Evolutionary conservation across 2,888 invertebrate species (phyloP), one percentile per base, ranked within the genome.

Genomic region (Lacanobia oleracea): DNA sequence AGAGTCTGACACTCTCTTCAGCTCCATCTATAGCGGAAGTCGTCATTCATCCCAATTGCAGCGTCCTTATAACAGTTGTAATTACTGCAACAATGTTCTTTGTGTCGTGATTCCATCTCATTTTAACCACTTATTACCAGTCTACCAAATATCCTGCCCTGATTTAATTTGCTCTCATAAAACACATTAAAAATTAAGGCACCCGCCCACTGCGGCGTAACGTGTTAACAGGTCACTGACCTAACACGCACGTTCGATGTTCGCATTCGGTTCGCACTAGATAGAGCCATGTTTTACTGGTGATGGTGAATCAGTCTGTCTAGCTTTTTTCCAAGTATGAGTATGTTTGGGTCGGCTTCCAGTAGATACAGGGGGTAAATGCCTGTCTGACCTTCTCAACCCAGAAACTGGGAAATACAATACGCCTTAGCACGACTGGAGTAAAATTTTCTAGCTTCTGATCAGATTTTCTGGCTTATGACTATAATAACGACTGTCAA

Each of bases 151-250:
- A 65, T 82, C 85, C 79, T 62, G 71, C 14, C 14, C 8, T 33
- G 72, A 73, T 75, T 72, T 73, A 75, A 82, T 68, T 66, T 63
- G 21, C 57, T 40, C 67, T 73, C 68, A 69, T 45, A 67, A 60
- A 66, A 21, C 43, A 21, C 67, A 71, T 72, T 78, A 68, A 66
- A 71, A 61, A 75, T 84, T 78, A 81, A 75, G 73, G 14, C 27
- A 5, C 10, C 56, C 71, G 72, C 69, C 79, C 67, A 84, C 82
- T 75, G 40, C 14, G 10, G 14, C 27, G 53, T 67, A 63, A 66
- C n/a, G 33, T 43, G 40, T 63, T 54, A 56, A 18, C 45, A 18
- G 71, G 69, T 83, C 72, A 48, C 14, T 68, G 54, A 73, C 69
- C 77, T 67, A 7, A 37, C 27, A 54, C 62, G 62, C 53, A 33